Percentiles rank a stretch among this genome's conserved stretches.
Evolutionary conservation across 2,113 vertebrate genomes (phyloP).

Genomic region (Catharus bicknelli): DNA sequence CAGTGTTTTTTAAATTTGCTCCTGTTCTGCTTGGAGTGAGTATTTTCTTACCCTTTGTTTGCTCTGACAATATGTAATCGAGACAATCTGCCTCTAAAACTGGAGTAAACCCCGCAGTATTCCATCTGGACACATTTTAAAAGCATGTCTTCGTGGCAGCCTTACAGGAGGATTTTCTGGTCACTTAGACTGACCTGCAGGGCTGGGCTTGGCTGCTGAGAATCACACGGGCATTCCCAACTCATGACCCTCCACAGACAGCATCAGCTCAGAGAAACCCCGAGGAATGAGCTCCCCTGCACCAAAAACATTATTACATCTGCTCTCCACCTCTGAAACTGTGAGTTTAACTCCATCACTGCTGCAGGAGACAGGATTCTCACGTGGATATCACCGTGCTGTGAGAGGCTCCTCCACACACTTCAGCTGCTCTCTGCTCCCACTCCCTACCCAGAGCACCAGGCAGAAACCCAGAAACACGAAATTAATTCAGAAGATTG

Average conservation of each 20-base stretch:
- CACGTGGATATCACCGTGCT: fast-evolving
- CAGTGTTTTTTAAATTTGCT: neutral
- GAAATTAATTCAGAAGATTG: fast-evolving
- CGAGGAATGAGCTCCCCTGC: neutral
- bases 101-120: neutral
- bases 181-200: neutral
- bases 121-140: neutral
- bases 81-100: neutral
- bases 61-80: neutral
- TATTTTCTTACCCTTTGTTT: constrained; percentile 4
- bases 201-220: neutral
- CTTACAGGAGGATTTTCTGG: neutral
- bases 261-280: neutral
- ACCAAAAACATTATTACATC: neutral
- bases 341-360: neutral
- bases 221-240: fast-evolving
- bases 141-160: neutral
- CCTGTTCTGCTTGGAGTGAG: neutral
- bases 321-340: neutral
- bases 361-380: neutral
- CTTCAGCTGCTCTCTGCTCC: neutral
- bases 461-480: neutral
- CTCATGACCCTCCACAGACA: neutral
- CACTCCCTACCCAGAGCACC: neutral
- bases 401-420: neutral